Percentiles rank a stretch among this genome's conserved stretches.
These are phyloP conservation scores for Ardeotis arabs DNA, from an alignment of 2,113 vertebrate species.

Conservation along the genomic window DNA sequence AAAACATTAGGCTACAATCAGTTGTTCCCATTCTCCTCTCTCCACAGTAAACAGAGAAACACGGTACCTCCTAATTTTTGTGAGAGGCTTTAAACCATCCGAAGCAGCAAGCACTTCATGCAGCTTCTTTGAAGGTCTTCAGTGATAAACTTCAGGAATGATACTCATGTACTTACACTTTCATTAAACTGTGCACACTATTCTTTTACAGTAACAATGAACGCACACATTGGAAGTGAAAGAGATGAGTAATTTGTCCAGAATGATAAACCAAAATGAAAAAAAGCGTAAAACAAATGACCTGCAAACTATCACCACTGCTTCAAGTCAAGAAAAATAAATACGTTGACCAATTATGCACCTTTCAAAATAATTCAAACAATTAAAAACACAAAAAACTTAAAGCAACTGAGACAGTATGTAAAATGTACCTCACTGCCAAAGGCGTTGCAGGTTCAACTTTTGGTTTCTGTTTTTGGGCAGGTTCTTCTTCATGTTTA, in stretches of 20 bases:
- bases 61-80: neutral
- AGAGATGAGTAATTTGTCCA: neutral
- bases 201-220: neutral
- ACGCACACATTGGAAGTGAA: neutral
- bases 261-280: neutral
- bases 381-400: neutral
- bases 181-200: neutral
- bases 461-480: conserved; percentile 93
- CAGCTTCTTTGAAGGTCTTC: neutral
- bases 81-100: neutral
- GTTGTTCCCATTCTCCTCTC: neutral
- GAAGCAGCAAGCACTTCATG: neutral
- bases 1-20: neutral
- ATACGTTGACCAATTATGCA: neutral
- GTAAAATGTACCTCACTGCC: conserved; percentile 82
- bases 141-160: neutral
- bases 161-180: neutral
- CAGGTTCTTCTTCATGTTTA: conserved; percentile 88
- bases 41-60: neutral
- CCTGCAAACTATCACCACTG: neutral
- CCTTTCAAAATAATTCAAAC: neutral
- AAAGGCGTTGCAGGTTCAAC: conserved; percentile 92
- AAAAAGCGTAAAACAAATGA: neutral
- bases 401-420: neutral
- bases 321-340: neutral